Conservation (phyloP, 2,113 vertebrate genomes). For the Hemicordylus capensis region DNA sequence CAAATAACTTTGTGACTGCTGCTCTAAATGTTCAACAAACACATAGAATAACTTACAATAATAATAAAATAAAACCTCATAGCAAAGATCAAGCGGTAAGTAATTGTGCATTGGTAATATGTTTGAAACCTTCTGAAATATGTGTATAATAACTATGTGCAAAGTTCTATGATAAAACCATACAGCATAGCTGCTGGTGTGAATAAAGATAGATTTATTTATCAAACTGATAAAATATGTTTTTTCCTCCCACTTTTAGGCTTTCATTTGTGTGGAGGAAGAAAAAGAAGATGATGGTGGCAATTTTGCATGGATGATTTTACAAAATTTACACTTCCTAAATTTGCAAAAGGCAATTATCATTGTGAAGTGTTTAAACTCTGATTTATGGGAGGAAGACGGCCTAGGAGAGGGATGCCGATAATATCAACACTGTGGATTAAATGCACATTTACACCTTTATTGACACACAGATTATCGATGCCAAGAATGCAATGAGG, state of each 20-base stretch:
- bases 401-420: constrained; percentile 76
- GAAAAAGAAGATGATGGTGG: constrained; percentile 51
- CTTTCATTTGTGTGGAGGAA: constrained; percentile 63
- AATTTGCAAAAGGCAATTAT: constrained; percentile 69
- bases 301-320: constrained; percentile 62
- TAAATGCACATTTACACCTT: constrained; percentile 78
- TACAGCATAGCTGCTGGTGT: not conserved
- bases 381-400: constrained; percentile 76
- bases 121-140: too few relatives aligned
- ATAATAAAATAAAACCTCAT: too few relatives aligned
- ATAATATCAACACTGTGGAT: constrained; percentile 77
- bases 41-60: too few relatives aligned
- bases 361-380: constrained; percentile 60
- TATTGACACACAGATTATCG: constrained; percentile 78
- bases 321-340: constrained; percentile 64
- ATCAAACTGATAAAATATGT: constrained; percentile 43
- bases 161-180: constrained; percentile 9
- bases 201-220: constrained; percentile 2
- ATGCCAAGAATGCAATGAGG: constrained; percentile 74
- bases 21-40: too few relatives aligned
- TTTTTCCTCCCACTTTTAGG: constrained; percentile 57
- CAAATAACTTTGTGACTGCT: too few relatives aligned
- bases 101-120: too few relatives aligned
- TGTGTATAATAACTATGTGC: too few relatives aligned
- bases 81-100: too few relatives aligned